Conservation (phyloP, 2,113 vertebrate genomes). For the Ciconia boyciana region DNA sequence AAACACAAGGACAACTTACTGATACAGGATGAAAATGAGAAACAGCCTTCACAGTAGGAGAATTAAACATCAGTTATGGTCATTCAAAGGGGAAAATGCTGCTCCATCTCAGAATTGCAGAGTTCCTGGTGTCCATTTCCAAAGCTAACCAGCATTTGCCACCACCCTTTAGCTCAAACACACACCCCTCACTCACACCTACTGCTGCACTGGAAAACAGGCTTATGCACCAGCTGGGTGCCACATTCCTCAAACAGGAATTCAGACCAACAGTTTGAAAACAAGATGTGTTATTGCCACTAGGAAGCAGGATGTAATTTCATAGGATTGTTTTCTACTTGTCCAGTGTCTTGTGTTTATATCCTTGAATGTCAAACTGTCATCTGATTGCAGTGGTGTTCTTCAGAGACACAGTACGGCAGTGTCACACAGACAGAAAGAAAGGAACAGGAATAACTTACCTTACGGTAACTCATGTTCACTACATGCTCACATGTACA, state of each 20-base stretch:
- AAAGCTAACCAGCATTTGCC: not conserved
- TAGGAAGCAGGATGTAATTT: conserved; percentile 60
- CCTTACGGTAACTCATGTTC: not conserved
- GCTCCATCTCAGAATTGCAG: not conserved
- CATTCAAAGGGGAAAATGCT: conserved; percentile 36
- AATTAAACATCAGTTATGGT: conserved; percentile 26
- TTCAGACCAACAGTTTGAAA: conserved; percentile 24
- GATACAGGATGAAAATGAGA: conserved; percentile 2
- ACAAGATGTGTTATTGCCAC: conserved; percentile 25
- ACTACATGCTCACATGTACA: not conserved
- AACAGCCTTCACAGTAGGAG: conserved; percentile 23
- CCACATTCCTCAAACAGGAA: not conserved
- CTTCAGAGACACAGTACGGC: not conserved
- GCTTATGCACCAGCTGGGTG: not conserved
- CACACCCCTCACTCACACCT: not conserved
- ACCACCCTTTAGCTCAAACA: not conserved
- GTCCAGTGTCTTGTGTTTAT: not conserved
- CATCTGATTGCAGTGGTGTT: conserved; percentile 28
- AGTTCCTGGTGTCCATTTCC: not conserved
- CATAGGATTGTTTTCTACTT: conserved; percentile 49
- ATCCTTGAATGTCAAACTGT: conserved; percentile 33
- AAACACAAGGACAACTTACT: conserved; percentile 73
- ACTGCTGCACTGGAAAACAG: not conserved
- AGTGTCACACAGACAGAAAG: not conserved
- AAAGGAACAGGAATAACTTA: not conserved